A percentile compares a stretch with the other conserved stretches of the same genome.
These are phyloP conservation scores for Maniola hyperantus DNA, from an alignment of 2,888 invertebrate species.

Conservation along the genomic window DNA sequence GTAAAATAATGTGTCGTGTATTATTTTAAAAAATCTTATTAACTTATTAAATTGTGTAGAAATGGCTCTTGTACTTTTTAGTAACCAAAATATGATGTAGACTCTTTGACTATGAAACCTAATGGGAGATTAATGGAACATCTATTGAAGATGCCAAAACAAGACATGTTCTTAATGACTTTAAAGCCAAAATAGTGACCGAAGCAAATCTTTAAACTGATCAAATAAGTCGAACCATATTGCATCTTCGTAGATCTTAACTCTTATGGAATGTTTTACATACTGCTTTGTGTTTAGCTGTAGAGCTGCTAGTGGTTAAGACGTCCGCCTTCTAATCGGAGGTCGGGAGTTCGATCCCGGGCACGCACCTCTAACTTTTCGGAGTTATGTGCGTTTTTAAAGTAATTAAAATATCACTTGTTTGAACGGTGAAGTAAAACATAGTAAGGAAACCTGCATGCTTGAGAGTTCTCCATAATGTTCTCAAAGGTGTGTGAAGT, in stretches of 20 bases:
- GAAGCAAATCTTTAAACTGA: constrained; percentile 13
- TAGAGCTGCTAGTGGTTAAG: too few relatives aligned
- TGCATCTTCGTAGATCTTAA: constrained; percentile 1
- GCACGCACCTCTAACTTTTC: too few relatives aligned
- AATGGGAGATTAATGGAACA: constrained; percentile 16
- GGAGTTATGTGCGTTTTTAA: too few relatives aligned
- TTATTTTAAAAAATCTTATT: too few relatives aligned
- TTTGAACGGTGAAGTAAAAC: too few relatives aligned
- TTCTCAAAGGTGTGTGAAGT: too few relatives aligned
- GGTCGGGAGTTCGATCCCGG: too few relatives aligned
- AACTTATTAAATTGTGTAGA: background rate
- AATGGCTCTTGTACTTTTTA: background rate
- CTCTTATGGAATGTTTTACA: background rate
- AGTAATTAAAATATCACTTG: too few relatives aligned
- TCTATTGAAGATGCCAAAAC: constrained; percentile 19
- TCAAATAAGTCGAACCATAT: background rate
- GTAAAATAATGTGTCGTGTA: too few relatives aligned
- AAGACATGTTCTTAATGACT: constrained; percentile 14
- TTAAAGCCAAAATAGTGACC: constrained; percentile 18
- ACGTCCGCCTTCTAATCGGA: background rate
- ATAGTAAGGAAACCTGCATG: too few relatives aligned
- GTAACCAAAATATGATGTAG: background rate
- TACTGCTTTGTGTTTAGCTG: background rate
- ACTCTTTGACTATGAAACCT: background rate
- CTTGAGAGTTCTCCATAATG: too few relatives aligned